A percentile compares a stretch with the other conserved stretches of the same genome.
Evolutionary conservation across 2,797 vertebrate genomes (phyloP).

Genomic region (Mormyrus proboscirostris): DNA sequence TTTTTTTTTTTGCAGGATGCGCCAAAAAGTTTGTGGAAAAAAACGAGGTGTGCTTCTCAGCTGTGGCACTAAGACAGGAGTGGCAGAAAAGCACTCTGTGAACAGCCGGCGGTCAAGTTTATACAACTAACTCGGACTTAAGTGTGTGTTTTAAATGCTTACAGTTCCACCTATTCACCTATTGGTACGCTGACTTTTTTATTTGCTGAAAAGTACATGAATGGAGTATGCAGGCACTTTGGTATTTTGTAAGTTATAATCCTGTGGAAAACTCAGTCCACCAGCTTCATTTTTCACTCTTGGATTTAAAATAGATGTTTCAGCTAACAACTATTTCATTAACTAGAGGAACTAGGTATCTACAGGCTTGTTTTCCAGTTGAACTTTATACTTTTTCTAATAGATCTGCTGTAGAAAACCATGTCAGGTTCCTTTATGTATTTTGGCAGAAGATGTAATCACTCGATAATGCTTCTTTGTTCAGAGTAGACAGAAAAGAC

Average conservation of each 20-base stretch:
- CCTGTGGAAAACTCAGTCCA: background rate
- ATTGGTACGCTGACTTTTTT: background rate
- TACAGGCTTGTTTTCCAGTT: background rate
- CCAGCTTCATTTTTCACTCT: background rate
- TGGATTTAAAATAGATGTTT: background rate
- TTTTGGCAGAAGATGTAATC: background rate
- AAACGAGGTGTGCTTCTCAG: slow-evolving; percentile 88
- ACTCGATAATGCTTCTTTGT: background rate
- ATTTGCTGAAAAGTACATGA: background rate
- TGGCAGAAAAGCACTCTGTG: background rate
- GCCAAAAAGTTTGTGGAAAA: slow-evolving; percentile 77
- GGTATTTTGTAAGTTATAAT: background rate
- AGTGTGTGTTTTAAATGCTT: background rate
- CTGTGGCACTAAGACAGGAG: slow-evolving; percentile 68
- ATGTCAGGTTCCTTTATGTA: background rate
- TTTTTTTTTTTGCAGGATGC: slow-evolving; percentile 65
- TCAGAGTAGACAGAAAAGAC: background rate
- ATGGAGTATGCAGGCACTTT: background rate
- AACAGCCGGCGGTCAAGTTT: background rate
- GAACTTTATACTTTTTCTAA: background rate
- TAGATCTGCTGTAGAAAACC: background rate
- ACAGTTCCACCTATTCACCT: background rate
- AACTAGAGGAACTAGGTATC: background rate
- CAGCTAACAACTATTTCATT: background rate
- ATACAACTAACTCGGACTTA: background rate